Conservation (phyloP, 1,140 invertebrate species). For the Ladona fulva region DNA sequence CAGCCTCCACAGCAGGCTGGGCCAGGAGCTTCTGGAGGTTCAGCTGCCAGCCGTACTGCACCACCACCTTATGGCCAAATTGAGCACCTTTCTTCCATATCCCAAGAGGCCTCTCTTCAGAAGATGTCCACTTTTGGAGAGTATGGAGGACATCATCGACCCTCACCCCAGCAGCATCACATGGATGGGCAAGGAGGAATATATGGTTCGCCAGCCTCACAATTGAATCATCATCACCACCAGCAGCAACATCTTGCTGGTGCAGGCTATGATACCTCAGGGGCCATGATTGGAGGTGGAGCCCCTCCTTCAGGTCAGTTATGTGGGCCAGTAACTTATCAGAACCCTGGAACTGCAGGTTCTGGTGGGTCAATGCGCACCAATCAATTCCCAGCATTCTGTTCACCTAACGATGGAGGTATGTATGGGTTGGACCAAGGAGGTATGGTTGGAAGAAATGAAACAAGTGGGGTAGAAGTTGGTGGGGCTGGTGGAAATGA, state of each 20-base stretch:
- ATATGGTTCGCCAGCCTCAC: constrained; percentile 29
- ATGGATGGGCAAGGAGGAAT: constrained; percentile 29
- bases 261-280: constrained; percentile 18
- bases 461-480: constrained; percentile 23
- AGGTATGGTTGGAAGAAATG: constrained; percentile 20
- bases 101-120: constrained; percentile 65
- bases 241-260: constrained; percentile 24
- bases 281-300: neutral
- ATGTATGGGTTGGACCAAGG: constrained; percentile 14
- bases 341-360: neutral
- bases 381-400: constrained; percentile 20
- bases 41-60: constrained; percentile 15
- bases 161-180: constrained; percentile 35
- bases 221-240: constrained; percentile 22
- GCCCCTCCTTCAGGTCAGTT: neutral
- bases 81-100: constrained; percentile 31
- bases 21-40: constrained; percentile 20
- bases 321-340: neutral
- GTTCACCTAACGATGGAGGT: neutral
- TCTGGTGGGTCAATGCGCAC: neutral
- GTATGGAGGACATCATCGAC: constrained; percentile 41
- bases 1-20: constrained; percentile 22
- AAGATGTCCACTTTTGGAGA: constrained; percentile 65
- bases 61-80: neutral
- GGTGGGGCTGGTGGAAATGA: constrained; percentile 5